Base-by-base conservation (phyloP, 2,113 vertebrate genomes). In the Prolemur simus region DNA sequence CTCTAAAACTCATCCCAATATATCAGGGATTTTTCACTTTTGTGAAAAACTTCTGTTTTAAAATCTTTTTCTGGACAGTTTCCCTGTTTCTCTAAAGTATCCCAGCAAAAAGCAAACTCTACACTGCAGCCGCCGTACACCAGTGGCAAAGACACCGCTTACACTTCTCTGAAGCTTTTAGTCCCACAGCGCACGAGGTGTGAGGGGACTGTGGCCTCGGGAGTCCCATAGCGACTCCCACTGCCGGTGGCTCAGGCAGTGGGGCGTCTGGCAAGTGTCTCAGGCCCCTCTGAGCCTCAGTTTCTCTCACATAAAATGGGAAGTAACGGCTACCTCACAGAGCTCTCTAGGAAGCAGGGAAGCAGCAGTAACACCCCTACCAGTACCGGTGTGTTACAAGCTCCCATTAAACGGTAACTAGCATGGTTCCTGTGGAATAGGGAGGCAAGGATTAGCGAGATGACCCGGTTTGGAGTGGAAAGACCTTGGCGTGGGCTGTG, bases 41-140 rank as follows among this genome's bases (percentile, higher is more conserved):
- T 25, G 42, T 34, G 45, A 74, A 52, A 21, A 94, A 27, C 25
- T 37, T 29, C 14, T 29, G 56, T n/a, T 80, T 52, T 52, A 54
- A 80, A 56, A 58, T 77, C 3, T 45, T 45, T 21, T 73, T 58
- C n/a, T 86, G n/a, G 20, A 74, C 8, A 60, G 37, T 69, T 11
- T 83, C 37, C 68, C 42, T 78, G 63, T 6, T 60, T 85, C 84
- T 77, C 87, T 49, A 42, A 83, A 4, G 13, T 52, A 23, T 54
- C 66, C 32, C 56, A 54, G 73, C 9, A 56, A 84, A 91, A 68
- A 80, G 6, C 20, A 25, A 81, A 73, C 69, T 18, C 32, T 5
- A n/a, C 12, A 29, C 64, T 20, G 6, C 1, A 3, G 18, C 4
- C 2, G 47, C n/a, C 3, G 0, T 3, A 37, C 0, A 0, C 10